A percentile compares a stretch with the other conserved stretches of the same genome.
Evolutionary conservation across 2,113 vertebrate species (phyloP).

Genomic region (Chascanopsetta lugubris): DNA sequence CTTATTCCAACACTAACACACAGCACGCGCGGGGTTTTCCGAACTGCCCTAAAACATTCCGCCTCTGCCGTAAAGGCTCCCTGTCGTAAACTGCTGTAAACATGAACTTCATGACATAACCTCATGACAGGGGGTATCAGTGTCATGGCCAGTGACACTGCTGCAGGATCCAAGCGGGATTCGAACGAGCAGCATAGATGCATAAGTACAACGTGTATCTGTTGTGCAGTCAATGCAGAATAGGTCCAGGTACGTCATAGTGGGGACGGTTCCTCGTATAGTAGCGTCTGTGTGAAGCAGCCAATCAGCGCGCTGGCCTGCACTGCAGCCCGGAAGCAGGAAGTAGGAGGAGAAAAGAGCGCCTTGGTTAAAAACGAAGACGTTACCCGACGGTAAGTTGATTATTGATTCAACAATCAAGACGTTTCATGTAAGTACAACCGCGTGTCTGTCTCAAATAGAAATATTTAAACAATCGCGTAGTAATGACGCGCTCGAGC

Average conservation of each 20-base stretch:
- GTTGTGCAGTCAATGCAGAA: neutral
- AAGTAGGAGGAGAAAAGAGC: conserved; percentile 61
- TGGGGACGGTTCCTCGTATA: neutral
- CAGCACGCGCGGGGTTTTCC: no score
- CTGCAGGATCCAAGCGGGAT: no score
- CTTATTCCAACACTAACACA: no score
- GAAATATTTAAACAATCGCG: neutral
- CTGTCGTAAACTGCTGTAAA: no score
- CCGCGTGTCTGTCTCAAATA: neutral
- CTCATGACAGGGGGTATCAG: no score
- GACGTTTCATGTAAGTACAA: rapidly evolving
- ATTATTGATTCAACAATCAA: rapidly evolving
- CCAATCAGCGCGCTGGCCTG: conserved; percentile 60
- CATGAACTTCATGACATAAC: no score
- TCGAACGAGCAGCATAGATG: no score
- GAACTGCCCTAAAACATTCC: no score
- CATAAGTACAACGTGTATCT: no score
- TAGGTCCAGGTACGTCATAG: neutral
- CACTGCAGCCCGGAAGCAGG: conserved; percentile 64
- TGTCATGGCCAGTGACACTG: no score
- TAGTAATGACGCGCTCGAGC: no score
- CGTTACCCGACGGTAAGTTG: conserved; percentile 47
- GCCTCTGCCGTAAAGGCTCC: no score
- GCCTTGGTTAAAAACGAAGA: conserved; percentile 64
- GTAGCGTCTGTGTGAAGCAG: neutral